A percentile compares a stretch with the other conserved stretches of the same genome.
These are phyloP conservation scores for Triplophysa rosa DNA, from an alignment of 2,113 vertebrate genomes.

Conservation along the genomic window DNA sequence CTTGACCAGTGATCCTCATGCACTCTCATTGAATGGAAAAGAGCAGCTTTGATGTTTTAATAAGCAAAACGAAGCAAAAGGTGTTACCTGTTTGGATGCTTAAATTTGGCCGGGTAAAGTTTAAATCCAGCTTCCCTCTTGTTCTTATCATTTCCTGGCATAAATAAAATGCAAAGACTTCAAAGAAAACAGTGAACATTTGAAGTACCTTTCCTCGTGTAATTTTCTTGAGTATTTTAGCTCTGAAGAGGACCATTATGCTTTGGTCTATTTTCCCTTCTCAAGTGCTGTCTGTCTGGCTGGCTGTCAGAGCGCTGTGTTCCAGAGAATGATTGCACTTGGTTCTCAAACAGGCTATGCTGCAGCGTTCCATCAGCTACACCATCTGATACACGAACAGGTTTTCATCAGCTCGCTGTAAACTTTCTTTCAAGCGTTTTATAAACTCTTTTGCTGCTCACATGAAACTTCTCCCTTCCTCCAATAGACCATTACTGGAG, in stretches of 20 bases:
- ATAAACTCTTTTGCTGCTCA: constrained; percentile 9
- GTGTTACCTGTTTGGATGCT: no score
- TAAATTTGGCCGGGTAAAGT: no score
- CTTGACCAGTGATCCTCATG: no score
- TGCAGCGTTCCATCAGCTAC: constrained; percentile 30
- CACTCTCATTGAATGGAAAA: no score
- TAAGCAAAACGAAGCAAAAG: no score
- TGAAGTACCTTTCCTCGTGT: neutral
- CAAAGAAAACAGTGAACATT: neutral
- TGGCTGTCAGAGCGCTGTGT: constrained; percentile 30
- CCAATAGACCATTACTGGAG: neutral
- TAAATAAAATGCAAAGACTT: neutral
- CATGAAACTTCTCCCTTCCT: neutral
- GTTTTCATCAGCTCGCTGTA: constrained; percentile 25
- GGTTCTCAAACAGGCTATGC: constrained; percentile 17
- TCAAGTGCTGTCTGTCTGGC: constrained; percentile 2
- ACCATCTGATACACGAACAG: constrained; percentile 31
- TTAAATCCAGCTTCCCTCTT: neutral
- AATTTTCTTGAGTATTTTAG: neutral
- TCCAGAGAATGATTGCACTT: constrained; percentile 35
- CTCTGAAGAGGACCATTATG: constrained; percentile 13
- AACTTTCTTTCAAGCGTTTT: constrained; percentile 26
- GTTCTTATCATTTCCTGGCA: neutral
- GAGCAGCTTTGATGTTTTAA: no score
- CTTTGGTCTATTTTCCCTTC: constrained; percentile 10